Evolutionary conservation across 2,797 vertebrate species (phyloP).

Genomic region (Neostethus bicornis): DNA sequence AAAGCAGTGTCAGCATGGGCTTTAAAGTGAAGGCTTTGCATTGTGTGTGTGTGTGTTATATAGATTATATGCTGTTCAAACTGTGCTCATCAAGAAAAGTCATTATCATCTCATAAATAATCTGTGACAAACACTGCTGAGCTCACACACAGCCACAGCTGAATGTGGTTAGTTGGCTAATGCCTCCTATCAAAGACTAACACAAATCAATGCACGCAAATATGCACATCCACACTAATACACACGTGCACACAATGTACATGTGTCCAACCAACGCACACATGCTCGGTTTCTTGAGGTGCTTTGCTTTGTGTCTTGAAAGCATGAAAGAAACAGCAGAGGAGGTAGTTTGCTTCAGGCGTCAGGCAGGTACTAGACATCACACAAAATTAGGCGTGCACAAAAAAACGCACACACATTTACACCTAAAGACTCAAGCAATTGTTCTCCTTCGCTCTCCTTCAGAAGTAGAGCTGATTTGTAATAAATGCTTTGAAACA

Average conservation of each 20-base stretch:
- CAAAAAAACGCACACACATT: constrained; percentile 6
- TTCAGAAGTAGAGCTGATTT: constrained; percentile 55
- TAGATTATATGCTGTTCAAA: constrained; percentile 60
- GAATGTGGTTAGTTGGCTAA: constrained; percentile 67
- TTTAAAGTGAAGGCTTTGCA: constrained; percentile 43
- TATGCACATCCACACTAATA: constrained; percentile 23
- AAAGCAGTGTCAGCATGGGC: constrained; percentile 63
- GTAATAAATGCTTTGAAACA: constrained; percentile 60
- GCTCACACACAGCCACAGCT: constrained; percentile 64
- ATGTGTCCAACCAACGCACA: constrained; percentile 7
- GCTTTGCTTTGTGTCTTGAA: constrained; percentile 42
- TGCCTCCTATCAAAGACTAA: constrained; percentile 61
- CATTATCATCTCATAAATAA: constrained; percentile 75
- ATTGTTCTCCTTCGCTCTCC: constrained; percentile 15
- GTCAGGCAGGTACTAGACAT: constrained; percentile 50
- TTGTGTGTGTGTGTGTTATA: constrained; percentile 31
- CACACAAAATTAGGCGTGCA: constrained; percentile 12
- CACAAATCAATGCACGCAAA: constrained; percentile 50
- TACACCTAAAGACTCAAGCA: constrained; percentile 8
- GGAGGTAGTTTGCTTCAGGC: constrained; percentile 46
- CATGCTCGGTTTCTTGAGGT: constrained; percentile 32
- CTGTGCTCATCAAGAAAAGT: constrained; percentile 65
- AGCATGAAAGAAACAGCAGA: constrained; percentile 45
- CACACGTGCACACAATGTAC: background rate
- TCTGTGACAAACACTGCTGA: constrained; percentile 67